Conservation (phyloP, 2,113 vertebrate genomes). For the Ahaetulla prasina region DNA sequence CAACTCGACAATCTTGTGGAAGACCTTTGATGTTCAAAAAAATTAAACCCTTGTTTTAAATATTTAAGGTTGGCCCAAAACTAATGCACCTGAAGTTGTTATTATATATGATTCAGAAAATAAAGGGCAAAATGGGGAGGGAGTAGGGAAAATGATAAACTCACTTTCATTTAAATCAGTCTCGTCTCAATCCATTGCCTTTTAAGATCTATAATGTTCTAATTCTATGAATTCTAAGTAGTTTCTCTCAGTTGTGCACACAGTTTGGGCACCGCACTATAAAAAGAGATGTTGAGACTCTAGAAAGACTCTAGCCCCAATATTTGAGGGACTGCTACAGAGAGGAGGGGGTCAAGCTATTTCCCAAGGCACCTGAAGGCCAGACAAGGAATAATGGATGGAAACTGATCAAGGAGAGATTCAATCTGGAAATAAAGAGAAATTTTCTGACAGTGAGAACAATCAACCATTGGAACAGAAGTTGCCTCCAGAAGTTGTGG, state of each 20-base stretch:
- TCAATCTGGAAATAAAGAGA: no score
- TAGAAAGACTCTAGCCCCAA: no score
- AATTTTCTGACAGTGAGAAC: no score
- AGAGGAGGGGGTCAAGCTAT: no score
- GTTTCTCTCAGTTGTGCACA: not conserved
- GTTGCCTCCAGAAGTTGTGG: no score
- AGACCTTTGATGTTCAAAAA: constrained; percentile 10
- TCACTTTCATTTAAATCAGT: not conserved
- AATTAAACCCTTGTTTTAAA: not conserved
- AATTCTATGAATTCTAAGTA: not conserved
- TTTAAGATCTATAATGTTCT: not conserved
- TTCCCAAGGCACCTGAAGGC: no score
- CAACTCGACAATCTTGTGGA: not conserved
- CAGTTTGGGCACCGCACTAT: no score
- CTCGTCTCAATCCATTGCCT: not conserved
- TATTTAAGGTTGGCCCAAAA: not conserved
- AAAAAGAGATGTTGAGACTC: no score
- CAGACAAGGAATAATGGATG: no score
- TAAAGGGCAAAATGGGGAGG: not conserved
- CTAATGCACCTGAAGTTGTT: not conserved
- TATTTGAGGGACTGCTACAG: no score
- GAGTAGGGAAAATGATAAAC: not conserved
- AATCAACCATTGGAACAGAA: no score
- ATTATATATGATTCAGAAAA: not conserved
- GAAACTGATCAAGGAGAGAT: no score